Conservation (phyloP, 2,797 vertebrate species). For the Orientallactaga sibirica region DNA sequence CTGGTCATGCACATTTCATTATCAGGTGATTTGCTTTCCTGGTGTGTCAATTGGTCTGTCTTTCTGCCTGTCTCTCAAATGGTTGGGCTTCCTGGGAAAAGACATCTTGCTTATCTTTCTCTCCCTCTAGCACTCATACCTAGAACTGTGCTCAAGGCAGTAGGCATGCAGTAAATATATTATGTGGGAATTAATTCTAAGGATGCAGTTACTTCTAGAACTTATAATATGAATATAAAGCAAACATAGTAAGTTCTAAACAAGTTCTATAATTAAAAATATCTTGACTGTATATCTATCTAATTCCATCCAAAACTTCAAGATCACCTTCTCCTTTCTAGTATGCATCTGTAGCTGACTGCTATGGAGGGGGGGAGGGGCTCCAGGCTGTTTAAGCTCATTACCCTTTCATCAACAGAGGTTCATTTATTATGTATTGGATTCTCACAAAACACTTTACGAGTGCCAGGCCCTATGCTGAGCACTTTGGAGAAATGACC, state of each 20-base stretch:
- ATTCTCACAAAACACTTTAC: not conserved
- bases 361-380: no score
- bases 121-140: not conserved
- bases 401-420: not conserved
- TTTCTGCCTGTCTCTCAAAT: no score
- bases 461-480: not conserved
- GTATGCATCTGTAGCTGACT: fast-evolving
- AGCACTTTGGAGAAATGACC: not conserved
- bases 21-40: no score
- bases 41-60: not conserved
- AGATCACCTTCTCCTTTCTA: not conserved
- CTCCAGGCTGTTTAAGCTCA: no score
- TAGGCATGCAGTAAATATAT: not conserved
- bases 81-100: fast-evolving
- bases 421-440: no score
- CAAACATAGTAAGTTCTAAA: no score
- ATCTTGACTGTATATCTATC: fast-evolving
- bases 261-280: not conserved
- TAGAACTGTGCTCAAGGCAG: not conserved
- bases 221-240: not conserved
- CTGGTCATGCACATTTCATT: not conserved
- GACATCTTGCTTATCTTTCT: not conserved
- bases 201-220: not conserved
- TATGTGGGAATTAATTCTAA: not conserved
- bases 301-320: not conserved